phyloP scores from a whole-genome alignment of 2,113 vertebrate genomes.

The Atrichornis clamosus region DNA sequence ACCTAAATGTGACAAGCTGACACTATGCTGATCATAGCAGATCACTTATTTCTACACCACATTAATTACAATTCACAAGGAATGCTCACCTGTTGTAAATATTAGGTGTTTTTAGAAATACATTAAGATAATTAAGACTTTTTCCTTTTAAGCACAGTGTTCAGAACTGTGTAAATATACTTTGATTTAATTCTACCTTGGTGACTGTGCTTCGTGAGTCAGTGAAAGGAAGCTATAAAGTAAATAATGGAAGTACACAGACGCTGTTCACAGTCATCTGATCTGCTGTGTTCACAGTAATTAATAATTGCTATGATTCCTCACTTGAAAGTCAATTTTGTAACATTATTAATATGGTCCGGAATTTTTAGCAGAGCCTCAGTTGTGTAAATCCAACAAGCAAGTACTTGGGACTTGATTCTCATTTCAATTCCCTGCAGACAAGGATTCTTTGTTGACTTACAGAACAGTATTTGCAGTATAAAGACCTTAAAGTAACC shows the following conservation, averaged over 20 bases:
- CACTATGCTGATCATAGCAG: not conserved
- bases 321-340: not conserved
- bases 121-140: not conserved
- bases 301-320: slow-evolving; percentile 1
- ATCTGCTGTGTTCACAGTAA: not conserved
- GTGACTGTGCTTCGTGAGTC: not conserved
- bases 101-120: not conserved
- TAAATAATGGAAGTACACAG: not conserved
- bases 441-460: not conserved
- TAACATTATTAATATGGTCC: not conserved
- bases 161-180: not conserved
- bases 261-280: not conserved
- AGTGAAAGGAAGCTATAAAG: slow-evolving; percentile 9
- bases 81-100: not conserved
- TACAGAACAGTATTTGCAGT: not conserved
- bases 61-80: not conserved
- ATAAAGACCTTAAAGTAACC: slow-evolving; percentile 7
- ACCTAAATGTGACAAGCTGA: not conserved
- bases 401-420: not conserved
- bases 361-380: not conserved
- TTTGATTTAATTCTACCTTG: not conserved
- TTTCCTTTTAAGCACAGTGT: not conserved
- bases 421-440: not conserved
- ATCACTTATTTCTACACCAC: not conserved
- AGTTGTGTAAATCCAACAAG: not conserved